Evolutionary conservation across 2,797 vertebrate genomes (phyloP).

Genomic region (Buceros bicornis): DNA sequence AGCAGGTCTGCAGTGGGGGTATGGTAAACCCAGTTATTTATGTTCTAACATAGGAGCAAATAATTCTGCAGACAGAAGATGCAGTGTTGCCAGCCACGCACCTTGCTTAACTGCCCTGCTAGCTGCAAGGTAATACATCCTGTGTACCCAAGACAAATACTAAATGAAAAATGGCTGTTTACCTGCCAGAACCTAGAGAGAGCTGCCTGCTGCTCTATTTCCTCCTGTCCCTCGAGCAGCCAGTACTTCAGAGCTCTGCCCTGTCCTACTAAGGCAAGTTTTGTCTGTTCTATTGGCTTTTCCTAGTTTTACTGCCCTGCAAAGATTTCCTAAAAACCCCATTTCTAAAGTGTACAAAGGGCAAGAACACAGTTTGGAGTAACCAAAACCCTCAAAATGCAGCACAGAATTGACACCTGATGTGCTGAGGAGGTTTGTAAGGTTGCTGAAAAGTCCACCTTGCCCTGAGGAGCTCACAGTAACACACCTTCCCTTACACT

Average conservation of each 20-base stretch:
- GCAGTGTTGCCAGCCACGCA: not conserved
- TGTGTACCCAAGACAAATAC: not conserved
- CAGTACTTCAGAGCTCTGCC: not conserved
- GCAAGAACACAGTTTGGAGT: not conserved
- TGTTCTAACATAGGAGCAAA: not conserved
- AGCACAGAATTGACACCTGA: not conserved
- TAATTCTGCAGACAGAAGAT: not conserved
- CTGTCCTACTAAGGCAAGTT: not conserved
- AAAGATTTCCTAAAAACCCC: not conserved
- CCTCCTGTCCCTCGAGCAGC: not conserved
- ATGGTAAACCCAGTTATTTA: not conserved
- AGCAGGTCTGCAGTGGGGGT: too few relatives aligned
- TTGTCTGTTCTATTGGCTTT: not conserved
- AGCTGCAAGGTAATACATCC: not conserved
- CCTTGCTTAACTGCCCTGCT: not conserved
- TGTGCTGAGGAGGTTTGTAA: accelerated
- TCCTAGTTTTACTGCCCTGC: not conserved
- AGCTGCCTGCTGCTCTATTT: not conserved
- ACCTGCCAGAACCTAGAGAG: slow-evolving; percentile 50
- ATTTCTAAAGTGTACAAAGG: not conserved
- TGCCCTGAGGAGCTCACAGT: not conserved
- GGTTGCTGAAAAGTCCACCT: not conserved
- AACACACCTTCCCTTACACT: not conserved
- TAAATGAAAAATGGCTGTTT: not conserved
- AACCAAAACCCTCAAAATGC: not conserved